A percentile compares a stretch with the other conserved stretches of the same genome.
phyloP scores from a whole-genome alignment of 2,797 vertebrate species.

The Anguilla pacifica region DNA sequence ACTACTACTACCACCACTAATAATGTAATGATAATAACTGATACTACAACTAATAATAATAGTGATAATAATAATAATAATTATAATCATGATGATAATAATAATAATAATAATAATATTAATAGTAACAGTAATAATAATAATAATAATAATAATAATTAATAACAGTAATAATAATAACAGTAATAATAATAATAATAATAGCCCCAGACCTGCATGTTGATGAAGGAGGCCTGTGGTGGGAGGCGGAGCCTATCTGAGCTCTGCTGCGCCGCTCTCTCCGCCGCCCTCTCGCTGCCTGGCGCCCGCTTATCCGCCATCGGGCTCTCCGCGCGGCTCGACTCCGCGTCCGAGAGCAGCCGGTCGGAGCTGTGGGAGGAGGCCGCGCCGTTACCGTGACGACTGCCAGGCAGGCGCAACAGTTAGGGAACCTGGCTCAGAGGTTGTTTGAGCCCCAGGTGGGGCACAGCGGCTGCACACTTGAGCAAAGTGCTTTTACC shows the following conservation, averaged over 20 bases:
- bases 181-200: not conserved
- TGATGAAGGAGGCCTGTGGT: constrained; percentile 77
- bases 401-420: no score
- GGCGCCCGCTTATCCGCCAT: constrained; percentile 93
- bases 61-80: not conserved
- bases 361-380: constrained; percentile 76
- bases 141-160: not conserved
- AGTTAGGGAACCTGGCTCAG: not conserved
- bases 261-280: constrained; percentile 89
- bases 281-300: constrained; percentile 92
- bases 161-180: not conserved
- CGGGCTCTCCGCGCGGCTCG: constrained; percentile 82
- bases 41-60: not conserved
- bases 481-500: not conserved
- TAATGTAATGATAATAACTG: no score
- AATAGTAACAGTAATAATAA: no score
- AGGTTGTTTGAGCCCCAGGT: not conserved
- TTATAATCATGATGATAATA: not conserved
- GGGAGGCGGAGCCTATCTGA: constrained; percentile 82
- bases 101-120: not conserved
- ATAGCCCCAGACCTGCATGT: constrained; percentile 81
- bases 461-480: not conserved
- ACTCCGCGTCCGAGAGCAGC: constrained; percentile 86
- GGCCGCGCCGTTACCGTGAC: not conserved
- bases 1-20: no score